phyloP scores from a whole-genome alignment of 2,888 invertebrate genomes.

The Theodoxus fluviatilis region DNA sequence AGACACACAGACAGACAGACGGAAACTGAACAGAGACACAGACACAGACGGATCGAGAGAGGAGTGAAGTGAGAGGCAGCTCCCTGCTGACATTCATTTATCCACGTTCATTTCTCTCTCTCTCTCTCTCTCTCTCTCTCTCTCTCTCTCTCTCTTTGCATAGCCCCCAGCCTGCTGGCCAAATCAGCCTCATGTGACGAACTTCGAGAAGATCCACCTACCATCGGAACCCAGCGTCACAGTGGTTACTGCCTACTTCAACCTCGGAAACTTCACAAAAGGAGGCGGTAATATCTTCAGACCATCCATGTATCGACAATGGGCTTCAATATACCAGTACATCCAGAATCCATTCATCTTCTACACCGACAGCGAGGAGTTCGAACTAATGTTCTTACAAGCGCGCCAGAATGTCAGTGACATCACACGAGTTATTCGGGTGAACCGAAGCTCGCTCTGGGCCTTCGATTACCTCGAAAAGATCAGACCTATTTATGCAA shows the following conservation, averaged over 20 bases:
- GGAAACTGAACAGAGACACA: too few relatives aligned
- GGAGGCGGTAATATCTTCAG: slow-evolving; percentile 29
- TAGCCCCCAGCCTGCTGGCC: too few relatives aligned
- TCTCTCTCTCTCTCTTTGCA: too few relatives aligned
- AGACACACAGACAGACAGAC: too few relatives aligned
- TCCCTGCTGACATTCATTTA: too few relatives aligned
- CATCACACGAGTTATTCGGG: slow-evolving; percentile 31
- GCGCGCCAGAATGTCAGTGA: slow-evolving; percentile 24
- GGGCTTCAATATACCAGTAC: slow-evolving; percentile 31
- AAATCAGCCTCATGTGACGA: too few relatives aligned
- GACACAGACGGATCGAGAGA: too few relatives aligned
- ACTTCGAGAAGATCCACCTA: too few relatives aligned
- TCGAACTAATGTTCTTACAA: slow-evolving; percentile 28
- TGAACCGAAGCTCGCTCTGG: slow-evolving; percentile 36
- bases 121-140: too few relatives aligned
- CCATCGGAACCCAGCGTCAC: too few relatives aligned
- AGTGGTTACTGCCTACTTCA: slow-evolving; percentile 34
- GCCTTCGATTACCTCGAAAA: slow-evolving; percentile 33
- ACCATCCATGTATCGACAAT: slow-evolving; percentile 30
- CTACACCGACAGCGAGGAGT: slow-evolving; percentile 38
- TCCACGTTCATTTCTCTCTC: too few relatives aligned
- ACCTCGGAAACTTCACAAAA: slow-evolving; percentile 40
- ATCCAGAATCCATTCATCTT: slow-evolving; percentile 39
- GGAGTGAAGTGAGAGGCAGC: too few relatives aligned
- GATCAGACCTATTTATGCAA: slow-evolving; percentile 32